Base-by-base conservation (phyloP, 2,113 vertebrate genomes). In the Colinus virginianus region DNA sequence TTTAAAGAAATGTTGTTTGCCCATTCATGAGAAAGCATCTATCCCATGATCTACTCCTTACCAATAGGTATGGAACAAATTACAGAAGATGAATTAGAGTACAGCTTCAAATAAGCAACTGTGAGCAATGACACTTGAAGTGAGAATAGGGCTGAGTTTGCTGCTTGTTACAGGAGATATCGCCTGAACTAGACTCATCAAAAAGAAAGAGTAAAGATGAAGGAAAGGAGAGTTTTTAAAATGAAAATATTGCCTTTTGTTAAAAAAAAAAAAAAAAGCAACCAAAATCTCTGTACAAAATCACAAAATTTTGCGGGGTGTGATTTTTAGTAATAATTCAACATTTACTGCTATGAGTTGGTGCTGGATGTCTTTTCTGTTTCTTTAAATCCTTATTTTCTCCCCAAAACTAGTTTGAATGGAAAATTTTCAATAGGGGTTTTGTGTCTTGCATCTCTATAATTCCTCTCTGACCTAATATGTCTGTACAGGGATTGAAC, bases 381-480 rank as follows among this genome's bases (percentile, higher is more conserved):
- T 87, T 90, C 42, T 38, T 91, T 79, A 80, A 63, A 70, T 74
- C 32, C 43, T 62, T 18, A n/a, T 82, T 83, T 92, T 89, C 83
- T 69, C 15, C 72, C 16, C n/a, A 53, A 62, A 90, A 49, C 28
- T 17, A 72, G 36, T 34, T 74, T 51, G 42, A 81, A 87, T 1
- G 4, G 66, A 82, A 26, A 21, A 9, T 46, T 75, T 94, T 84
- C 2, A 3, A 38, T 69, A 42, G 17, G 36, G 40, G 23, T 72
- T 87, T 90, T 84, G 16, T 59, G 59, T 36, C 87, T 93, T 79
- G 22, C 28, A 51, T 87, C 82, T 88, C 59, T 95, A 53, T 68
- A 83, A 94, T 92, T 94, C 84, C 66, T 48, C 51, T 92, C 46
- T 89, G 82, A 80, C 64, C 51, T 91, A 74, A 74, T 68, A 48